phyloP scores from a whole-genome alignment of 2,113 vertebrate species.

The Illadopsis cleaveri region DNA sequence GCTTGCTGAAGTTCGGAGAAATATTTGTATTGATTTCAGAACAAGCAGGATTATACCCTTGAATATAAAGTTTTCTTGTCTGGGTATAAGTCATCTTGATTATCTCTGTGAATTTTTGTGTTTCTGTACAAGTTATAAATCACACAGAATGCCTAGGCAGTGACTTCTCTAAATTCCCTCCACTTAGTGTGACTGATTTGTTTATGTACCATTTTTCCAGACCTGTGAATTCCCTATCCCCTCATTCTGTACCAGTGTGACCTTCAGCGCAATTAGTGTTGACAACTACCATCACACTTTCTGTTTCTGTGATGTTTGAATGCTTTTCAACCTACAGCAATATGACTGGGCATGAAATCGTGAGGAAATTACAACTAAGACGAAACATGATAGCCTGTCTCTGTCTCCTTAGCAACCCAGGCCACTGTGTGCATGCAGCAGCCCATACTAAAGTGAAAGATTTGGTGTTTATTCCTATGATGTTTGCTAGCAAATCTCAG shows the following conservation, averaged over 20 bases:
- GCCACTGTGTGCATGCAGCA: neutral
- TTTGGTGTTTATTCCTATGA: neutral
- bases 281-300: neutral
- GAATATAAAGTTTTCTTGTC: neutral
- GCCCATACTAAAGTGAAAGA: neutral
- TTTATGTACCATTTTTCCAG: neutral
- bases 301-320: neutral
- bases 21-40: neutral
- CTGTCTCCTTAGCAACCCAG: constrained; percentile 20
- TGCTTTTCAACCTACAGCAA: neutral
- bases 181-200: neutral
- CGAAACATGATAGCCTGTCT: neutral
- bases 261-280: neutral
- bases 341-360: neutral
- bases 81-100: neutral
- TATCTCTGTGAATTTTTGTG: neutral
- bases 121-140: neutral
- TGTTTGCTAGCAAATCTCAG: neutral
- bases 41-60: neutral
- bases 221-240: neutral
- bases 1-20: neutral
- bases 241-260: neutral
- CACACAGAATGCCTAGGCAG: neutral
- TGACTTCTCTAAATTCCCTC: neutral
- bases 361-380: neutral